Evolutionary conservation across 2,888 invertebrate genomes (phyloP).

Genomic region (Phymatocera aterrima): DNA sequence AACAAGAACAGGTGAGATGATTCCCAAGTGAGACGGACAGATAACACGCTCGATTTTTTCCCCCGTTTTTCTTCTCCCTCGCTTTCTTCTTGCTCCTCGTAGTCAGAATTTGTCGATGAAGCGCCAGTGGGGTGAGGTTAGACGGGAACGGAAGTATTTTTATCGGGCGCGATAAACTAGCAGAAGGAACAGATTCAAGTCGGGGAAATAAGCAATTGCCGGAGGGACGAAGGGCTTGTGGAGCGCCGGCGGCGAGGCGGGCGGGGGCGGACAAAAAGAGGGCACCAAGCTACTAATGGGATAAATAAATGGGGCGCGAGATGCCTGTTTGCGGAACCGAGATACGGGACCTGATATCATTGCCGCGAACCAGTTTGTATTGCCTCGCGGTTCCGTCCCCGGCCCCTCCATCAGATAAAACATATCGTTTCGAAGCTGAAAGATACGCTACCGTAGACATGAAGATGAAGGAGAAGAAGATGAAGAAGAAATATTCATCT

Average conservation of each 20-base stretch:
- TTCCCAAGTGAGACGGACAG: neutral
- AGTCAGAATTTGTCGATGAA: neutral
- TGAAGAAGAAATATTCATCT: too few species aligned
- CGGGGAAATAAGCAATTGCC: conserved; percentile 43
- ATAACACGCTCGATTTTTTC: conserved; percentile 18
- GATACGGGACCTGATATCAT: conserved; percentile 32
- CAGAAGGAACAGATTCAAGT: conserved; percentile 34
- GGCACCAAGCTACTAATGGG: conserved; percentile 25
- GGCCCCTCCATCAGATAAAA: too few species aligned
- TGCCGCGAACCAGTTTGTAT: neutral
- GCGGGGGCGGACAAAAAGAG: neutral
- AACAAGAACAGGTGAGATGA: neutral
- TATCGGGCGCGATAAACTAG: conserved; percentile 17
- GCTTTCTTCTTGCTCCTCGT: too few species aligned
- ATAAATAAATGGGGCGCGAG: conserved; percentile 30
- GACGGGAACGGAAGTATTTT: conserved; percentile 15
- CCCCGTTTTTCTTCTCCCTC: too few species aligned
- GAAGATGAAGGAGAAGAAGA: too few species aligned
- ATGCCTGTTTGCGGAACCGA: conserved; percentile 28
- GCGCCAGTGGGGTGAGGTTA: neutral
- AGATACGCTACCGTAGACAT: too few species aligned
- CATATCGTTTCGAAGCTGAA: too few species aligned
- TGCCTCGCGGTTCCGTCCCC: neutral
- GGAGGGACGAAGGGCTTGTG: neutral
- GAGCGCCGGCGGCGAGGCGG: neutral